Evolutionary conservation across 2,888 invertebrate genomes (phyloP).

Genomic region (Hydropsyche betteni): DNA sequence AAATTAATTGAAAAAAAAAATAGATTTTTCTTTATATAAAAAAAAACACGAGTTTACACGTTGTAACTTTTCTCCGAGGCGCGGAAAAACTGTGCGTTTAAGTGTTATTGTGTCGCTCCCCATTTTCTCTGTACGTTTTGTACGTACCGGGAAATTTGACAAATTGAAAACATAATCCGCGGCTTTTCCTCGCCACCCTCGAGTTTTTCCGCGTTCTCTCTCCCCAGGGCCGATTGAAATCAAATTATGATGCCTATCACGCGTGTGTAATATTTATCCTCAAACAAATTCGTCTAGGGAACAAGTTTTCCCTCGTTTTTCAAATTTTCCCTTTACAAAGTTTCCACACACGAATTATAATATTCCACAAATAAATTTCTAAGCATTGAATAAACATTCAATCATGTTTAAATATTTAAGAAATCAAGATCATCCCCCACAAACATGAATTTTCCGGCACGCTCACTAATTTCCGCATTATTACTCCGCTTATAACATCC

Average conservation of each 20-base stretch:
- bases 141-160: conserved; percentile 46
- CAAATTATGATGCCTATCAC: conserved; percentile 47
- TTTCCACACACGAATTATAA: too few species aligned
- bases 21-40: too few species aligned
- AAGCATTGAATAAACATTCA: too few species aligned
- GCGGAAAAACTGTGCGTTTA: background rate
- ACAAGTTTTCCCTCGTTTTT: conserved; percentile 16
- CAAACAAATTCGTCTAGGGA: conserved; percentile 37
- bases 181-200: conserved; percentile 30
- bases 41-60: background rate
- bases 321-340: too few species aligned
- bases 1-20: too few species aligned
- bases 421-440: too few species aligned
- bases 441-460: too few species aligned
- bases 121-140: too few species aligned
- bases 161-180: conserved; percentile 51
- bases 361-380: too few species aligned
- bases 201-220: conserved; percentile 2
- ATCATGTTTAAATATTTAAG: too few species aligned
- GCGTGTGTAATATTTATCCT: conserved; percentile 42
- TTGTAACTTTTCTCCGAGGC: too few species aligned
- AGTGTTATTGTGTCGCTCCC: conserved; percentile 6
- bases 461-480: too few species aligned
- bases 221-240: conserved; percentile 46
- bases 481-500: background rate